Conservation (phyloP, 2,113 vertebrate genomes). For the Hylia prasina region DNA sequence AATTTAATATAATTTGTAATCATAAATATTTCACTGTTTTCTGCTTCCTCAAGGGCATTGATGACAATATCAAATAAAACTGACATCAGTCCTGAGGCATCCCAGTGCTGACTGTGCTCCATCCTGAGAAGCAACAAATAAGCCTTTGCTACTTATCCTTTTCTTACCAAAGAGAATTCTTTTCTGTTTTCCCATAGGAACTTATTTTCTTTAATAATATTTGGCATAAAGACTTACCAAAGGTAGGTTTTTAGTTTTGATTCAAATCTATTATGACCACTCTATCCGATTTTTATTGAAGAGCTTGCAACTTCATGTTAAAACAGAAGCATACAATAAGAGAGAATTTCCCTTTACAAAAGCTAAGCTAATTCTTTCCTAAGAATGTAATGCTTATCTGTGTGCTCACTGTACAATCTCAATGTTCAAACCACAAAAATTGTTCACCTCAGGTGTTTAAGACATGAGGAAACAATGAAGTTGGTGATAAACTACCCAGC, state of each 20-base stretch:
- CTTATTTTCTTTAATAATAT: neutral
- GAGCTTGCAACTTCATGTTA: neutral
- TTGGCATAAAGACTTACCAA: neutral
- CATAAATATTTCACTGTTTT: neutral
- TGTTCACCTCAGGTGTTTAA: neutral
- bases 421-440: neutral
- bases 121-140: neutral
- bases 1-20: neutral
- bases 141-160: neutral
- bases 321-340: neutral
- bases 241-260: neutral
- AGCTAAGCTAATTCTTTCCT: neutral
- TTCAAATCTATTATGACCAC: neutral
- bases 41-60: neutral
- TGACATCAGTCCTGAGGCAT: neutral
- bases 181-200: neutral
- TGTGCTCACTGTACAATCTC: neutral
- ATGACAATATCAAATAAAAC: neutral
- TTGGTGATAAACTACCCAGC: neutral
- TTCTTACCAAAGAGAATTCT: neutral
- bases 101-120: neutral
- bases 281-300: neutral
- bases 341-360: neutral
- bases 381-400: neutral
- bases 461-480: neutral